Evolutionary conservation across 1,140 invertebrate species (phyloP), one percentile per base, ranked within the genome.

Genomic region (Tenebrio molitor): DNA sequence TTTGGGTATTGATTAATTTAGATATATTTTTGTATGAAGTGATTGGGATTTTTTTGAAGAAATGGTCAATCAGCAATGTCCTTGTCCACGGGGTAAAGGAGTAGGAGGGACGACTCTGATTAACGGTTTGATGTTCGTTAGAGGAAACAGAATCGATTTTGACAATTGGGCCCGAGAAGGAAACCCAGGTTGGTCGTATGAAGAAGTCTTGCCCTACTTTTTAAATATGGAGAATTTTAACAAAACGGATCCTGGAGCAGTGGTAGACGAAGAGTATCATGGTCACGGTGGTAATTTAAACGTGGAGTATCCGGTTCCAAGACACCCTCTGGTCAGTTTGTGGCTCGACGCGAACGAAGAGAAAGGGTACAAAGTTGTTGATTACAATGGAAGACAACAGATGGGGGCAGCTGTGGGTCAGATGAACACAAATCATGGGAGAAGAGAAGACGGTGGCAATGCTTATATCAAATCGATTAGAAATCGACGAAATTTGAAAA

Each of bases 181-280:
- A 93, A 88, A 73, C 80, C 87, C 10, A 86, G 89, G 1, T 0
- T 97, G 95, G 95, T 90, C 90, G 21, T 97, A 92, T 81, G 86
- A 91, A 10, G 90, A 94, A 63, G 86, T 89, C 3, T 77, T 89
- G 6, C 86, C 86, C 0, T 90, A 89, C 79, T 91, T 88, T 76
- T 84, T 83, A 25, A 89, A 89, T 73, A 84, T 84, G 14, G 88
- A 89, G 77, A 80, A 73, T n/a, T 66, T 41, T 15, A 42, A 10
- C 15, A 8, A 29, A 12, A 17, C 19, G 7, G 34, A 66, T 41
- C 15, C 4, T 8, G 1, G 63, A 15, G 50, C 12, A 16, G 19
- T 23, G 14, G 15, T 19, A n/a, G 65, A 75, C 29, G 4, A 15
- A 2, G 16, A 21, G 1, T 66, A 63, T 12, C 67, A 69, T 21